These are phyloP conservation scores for Schrankia costaestrigalis DNA, from an alignment of 2,888 invertebrate species.

Conservation along the genomic window DNA sequence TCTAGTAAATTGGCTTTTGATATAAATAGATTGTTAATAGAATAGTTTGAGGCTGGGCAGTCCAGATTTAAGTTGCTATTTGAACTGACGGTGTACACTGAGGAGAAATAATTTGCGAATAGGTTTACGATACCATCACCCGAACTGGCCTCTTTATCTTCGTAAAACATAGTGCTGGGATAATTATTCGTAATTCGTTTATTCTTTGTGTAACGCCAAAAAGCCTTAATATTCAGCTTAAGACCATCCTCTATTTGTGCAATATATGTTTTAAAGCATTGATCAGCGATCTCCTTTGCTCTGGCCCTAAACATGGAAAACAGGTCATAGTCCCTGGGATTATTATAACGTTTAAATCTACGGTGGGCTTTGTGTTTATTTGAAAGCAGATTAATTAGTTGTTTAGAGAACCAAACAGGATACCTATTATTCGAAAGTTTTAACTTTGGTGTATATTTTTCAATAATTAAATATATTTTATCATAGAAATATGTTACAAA, in stretches of 20 bases:
- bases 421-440: too few relatives aligned
- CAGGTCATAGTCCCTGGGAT: conserved; percentile 1
- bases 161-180: not conserved
- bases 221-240: not conserved
- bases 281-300: not conserved
- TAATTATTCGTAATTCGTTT: not conserved
- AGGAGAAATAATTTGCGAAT: not conserved
- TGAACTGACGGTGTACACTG: not conserved
- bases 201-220: too few relatives aligned
- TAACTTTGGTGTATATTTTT: too few relatives aligned
- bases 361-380: conserved; percentile 1
- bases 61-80: too few relatives aligned
- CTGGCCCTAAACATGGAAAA: not conserved
- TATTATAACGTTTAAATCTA: not conserved
- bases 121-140: too few relatives aligned
- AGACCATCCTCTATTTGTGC: not conserved
- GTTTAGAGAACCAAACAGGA: too few relatives aligned
- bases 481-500: too few relatives aligned
- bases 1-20: not conserved
- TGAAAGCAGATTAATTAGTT: too few relatives aligned
- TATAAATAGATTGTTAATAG: not conserved
- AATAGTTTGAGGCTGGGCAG: not conserved
- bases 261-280: not conserved
- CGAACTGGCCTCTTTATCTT: too few relatives aligned
- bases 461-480: too few relatives aligned